Percentiles rank a stretch among this genome's conserved stretches.
phyloP scores from a whole-genome alignment of 2,888 invertebrate species.

The Nephrotoma guestfalica region DNA sequence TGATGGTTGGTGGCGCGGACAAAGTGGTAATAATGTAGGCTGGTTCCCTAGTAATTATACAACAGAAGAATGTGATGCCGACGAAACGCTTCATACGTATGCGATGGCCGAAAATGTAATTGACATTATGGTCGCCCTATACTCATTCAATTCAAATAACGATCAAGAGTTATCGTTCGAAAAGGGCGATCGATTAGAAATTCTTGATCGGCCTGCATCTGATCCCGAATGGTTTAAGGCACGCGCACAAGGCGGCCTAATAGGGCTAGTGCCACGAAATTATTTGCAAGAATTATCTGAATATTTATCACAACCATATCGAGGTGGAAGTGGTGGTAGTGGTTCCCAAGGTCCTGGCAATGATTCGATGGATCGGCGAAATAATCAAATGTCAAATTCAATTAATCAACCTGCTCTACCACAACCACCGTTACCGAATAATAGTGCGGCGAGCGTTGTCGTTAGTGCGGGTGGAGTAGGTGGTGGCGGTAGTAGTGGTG shows the following conservation, averaged over 20 bases:
- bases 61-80: conserved; percentile 74
- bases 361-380: conserved; percentile 38
- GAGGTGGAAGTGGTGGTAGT: conserved; percentile 38
- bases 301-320: conserved; percentile 73
- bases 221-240: conserved; percentile 99
- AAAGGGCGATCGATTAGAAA: conserved; percentile 91
- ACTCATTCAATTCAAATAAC: conserved; percentile 85
- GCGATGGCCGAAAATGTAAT: conserved; percentile 92
- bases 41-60: conserved; percentile 99
- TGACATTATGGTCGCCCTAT: conserved; percentile 89
- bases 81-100: conserved; percentile 80
- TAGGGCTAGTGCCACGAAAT: conserved; percentile 91
- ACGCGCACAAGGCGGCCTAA: conserved; percentile 79
- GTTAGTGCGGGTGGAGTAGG: neutral
- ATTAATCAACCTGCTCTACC: conserved; percentile 27
- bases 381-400: conserved; percentile 24
- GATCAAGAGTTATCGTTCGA: conserved; percentile 94
- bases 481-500: neutral
- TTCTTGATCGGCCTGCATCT: conserved; percentile 87
- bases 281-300: conserved; percentile 85
- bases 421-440: conserved; percentile 18
- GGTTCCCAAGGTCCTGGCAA: conserved; percentile 27
- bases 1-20: conserved; percentile 99
- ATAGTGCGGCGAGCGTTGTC: neutral
- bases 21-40: conserved; percentile 46